These are phyloP conservation scores for Puntigrus tetrazona DNA, from an alignment of 2,113 vertebrate species.

Conservation along the genomic window DNA sequence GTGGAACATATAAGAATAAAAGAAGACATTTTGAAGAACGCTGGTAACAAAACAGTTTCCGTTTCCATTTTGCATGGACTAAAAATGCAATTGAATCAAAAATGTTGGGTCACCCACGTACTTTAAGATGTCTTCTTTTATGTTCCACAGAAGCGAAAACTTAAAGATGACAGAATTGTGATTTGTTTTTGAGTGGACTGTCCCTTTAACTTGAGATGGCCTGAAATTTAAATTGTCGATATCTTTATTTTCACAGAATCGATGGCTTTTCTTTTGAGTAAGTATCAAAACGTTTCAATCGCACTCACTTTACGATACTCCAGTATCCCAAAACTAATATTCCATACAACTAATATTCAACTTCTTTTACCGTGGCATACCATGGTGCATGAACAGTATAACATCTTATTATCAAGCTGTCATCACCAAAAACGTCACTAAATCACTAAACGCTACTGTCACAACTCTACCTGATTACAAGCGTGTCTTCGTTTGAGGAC, in stretches of 20 bases:
- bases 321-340: too few relatives aligned
- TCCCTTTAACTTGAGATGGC: neutral
- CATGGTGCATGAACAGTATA: neutral
- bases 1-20: neutral
- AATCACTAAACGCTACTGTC: neutral
- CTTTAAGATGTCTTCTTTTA: neutral
- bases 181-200: neutral
- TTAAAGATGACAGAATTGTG: neutral
- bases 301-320: neutral
- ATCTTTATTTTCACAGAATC: slow-evolving; percentile 83
- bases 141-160: neutral
- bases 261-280: slow-evolving; percentile 94
- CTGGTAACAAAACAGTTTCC: neutral
- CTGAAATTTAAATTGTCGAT: neutral
- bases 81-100: neutral
- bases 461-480: too few relatives aligned
- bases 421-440: neutral
- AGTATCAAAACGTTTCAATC: slow-evolving; percentile 69
- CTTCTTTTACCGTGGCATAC: neutral
- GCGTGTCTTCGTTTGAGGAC: neutral
- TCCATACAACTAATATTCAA: neutral
- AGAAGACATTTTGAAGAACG: too few relatives aligned
- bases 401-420: neutral
- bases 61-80: neutral
- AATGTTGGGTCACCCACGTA: neutral